phyloP scores from a whole-genome alignment of 2,113 vertebrate genomes.

The Lynx canadensis region DNA sequence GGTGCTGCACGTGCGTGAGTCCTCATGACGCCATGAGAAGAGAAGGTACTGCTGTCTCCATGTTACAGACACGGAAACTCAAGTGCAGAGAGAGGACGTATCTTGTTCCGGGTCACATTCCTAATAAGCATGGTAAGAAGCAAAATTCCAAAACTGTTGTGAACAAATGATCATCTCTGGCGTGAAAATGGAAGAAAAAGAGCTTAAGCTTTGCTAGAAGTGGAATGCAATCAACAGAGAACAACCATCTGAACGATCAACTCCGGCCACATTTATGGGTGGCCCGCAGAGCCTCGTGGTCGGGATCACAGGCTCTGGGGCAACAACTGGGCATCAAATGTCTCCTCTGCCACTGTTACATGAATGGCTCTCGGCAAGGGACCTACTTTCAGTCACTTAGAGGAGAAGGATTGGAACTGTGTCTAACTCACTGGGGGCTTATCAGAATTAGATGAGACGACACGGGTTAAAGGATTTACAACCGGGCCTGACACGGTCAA shows the following conservation, averaged over 20 bases:
- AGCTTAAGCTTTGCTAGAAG: not conserved
- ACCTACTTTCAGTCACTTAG: not conserved
- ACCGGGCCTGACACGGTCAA: not conserved
- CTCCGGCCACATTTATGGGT: not conserved
- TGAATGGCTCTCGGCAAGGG: not conserved
- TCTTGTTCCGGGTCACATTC: not conserved
- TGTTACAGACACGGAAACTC: not conserved
- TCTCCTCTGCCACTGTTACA: not conserved
- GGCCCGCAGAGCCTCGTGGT: not conserved
- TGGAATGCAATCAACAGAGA: not conserved
- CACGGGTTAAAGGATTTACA: not conserved
- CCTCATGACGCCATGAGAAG: not conserved
- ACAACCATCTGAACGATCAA: rapidly evolving
- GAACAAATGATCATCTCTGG: not conserved
- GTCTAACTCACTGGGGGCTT: not conserved
- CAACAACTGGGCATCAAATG: no score
- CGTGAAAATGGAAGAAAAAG: not conserved
- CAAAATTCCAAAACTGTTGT: not conserved
- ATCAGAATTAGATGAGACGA: not conserved
- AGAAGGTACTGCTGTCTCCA: no score
- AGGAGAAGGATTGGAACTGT: not conserved
- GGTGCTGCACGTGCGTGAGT: not conserved
- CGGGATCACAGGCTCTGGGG: not conserved
- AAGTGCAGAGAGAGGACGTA: rapidly evolving
- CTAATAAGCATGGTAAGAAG: not conserved